Evolutionary conservation across 2,797 vertebrate genomes (phyloP), one percentile per base, ranked within the genome.

Genomic region (Acomys russatus): DNA sequence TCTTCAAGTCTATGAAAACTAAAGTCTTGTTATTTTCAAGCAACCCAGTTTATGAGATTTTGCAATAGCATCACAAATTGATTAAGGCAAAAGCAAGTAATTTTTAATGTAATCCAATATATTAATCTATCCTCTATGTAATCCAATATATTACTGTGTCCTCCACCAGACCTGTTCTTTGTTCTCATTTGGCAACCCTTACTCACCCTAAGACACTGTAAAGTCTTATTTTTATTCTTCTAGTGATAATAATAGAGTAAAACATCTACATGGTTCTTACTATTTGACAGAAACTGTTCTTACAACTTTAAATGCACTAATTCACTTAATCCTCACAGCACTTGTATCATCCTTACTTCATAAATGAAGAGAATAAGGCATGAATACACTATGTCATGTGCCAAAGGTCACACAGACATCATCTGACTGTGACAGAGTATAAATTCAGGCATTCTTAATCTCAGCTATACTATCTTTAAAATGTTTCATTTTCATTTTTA

Each of bases 401-500:
- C n/a, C 44, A 73, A 94, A 94, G 22, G 54, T 96, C 87, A 88
- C 73, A 88, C 20, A 95, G 28, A 33, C 38, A 61, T 59, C 70
- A 93, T 91, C 28, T 78, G 14, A 86, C 51, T 33, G 30, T 92
- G 44, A 59, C 10, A 78, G 38, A 91, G 30, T 87, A 56, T 86
- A 71, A 76, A 70, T 76, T 86, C 33, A 86, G 22, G 33, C 59
- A 89, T 82, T 73, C 71, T 91, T 91, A 78, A 66, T 79, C 15
- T 94, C 63, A 77, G 71, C 25, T 66, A 90, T 54, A 54, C 14
- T 35, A 11, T 86, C 28, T 92, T 92, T 54, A 64, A 94, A 95
- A 85, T 68, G 8, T 25, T 93, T 71, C 18, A 68, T 94, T 85
- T 95, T 44, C 30, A 44, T 85, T 92, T 94, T 94, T 92, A 78